These are phyloP conservation scores for Passer domesticus DNA, from an alignment of 2,113 vertebrate species.

Conservation along the genomic window DNA sequence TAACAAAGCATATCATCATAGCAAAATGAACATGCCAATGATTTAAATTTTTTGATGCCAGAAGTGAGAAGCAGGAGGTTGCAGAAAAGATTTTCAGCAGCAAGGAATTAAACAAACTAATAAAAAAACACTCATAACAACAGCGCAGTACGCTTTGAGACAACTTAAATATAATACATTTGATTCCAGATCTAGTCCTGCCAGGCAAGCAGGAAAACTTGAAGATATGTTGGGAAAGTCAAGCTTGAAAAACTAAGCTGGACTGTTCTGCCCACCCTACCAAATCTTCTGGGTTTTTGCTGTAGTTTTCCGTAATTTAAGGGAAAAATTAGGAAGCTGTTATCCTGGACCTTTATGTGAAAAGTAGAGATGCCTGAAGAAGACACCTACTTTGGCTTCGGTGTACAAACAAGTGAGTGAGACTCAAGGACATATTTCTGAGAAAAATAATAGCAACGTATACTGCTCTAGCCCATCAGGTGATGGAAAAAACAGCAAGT, in stretches of 20 bases:
- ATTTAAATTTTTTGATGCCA: neutral
- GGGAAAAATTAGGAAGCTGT: neutral
- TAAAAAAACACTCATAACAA: neutral
- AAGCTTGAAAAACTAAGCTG: neutral
- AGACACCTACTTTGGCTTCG: neutral
- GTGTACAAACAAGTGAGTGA: neutral
- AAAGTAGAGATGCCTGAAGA: neutral
- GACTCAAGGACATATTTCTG: neutral
- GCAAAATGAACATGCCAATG: neutral
- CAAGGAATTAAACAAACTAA: neutral
- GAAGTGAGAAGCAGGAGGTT: neutral
- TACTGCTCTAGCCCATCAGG: neutral
- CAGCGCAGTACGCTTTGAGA: neutral
- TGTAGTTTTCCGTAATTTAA: neutral
- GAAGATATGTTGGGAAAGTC: neutral
- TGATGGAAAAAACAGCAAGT: conserved; percentile 8
- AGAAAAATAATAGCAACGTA: neutral
- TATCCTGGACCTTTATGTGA: neutral
- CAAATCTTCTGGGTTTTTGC: neutral
- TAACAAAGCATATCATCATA: neutral
- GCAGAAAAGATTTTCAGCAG: neutral
- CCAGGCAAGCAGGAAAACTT: neutral
- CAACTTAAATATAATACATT: neutral
- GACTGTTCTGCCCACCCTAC: neutral
- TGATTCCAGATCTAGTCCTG: neutral